Percentiles rank a stretch among this genome's conserved stretches.
Conservation (phyloP, 2,113 vertebrate species). For the Delphinapterus leucas region DNA sequence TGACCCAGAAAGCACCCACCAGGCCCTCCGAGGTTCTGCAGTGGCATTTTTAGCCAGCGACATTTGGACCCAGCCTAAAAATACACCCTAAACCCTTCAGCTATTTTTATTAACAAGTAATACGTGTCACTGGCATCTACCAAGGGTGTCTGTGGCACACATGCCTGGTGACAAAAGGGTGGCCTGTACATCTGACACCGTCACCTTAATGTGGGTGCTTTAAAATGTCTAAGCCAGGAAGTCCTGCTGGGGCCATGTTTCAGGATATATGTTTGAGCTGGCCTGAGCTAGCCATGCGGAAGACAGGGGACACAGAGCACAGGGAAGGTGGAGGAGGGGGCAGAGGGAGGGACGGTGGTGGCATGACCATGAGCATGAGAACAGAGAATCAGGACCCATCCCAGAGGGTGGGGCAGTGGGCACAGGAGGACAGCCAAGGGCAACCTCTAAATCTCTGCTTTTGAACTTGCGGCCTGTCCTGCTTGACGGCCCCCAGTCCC, state of each 20-base stretch:
- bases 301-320: background rate
- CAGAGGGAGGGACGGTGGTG: fast-evolving
- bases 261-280: background rate
- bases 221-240: background rate
- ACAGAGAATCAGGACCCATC: background rate
- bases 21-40: background rate
- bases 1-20: background rate
- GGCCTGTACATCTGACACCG: background rate
- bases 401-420: too few relatives aligned
- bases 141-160: background rate
- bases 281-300: background rate
- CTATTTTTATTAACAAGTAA: conserved; percentile 39
- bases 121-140: background rate
- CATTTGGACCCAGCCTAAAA: background rate
- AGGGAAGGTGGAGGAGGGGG: background rate
- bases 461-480: background rate
- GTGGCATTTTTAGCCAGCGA: background rate
- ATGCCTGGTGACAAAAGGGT: background rate
- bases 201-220: background rate
- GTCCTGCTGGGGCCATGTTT: background rate
- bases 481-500: too few relatives aligned
- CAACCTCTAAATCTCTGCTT: background rate
- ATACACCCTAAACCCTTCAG: background rate
- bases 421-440: background rate
- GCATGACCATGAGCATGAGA: background rate